Percentiles rank a stretch among this genome's conserved stretches.
These are phyloP conservation scores for Magallana nippona DNA, from an alignment of 2,888 invertebrate genomes.

Conservation along the genomic window DNA sequence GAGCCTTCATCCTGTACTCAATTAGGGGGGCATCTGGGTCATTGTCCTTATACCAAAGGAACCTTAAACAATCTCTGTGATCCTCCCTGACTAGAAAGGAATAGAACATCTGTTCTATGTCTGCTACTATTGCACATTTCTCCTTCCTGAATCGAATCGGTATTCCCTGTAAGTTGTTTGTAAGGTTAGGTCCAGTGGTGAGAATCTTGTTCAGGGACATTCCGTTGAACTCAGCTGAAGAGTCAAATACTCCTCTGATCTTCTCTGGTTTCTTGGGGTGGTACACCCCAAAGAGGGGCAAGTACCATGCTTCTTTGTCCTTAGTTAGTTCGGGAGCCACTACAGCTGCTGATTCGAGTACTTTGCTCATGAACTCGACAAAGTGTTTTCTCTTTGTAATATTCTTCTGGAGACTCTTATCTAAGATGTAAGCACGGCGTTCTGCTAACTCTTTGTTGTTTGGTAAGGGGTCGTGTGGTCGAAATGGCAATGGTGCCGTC, in stretches of 20 bases:
- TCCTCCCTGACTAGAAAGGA: background rate
- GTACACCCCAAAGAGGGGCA: conserved; percentile 25
- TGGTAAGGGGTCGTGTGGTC: background rate
- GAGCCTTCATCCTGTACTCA: conserved; percentile 49
- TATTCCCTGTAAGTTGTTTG: conserved; percentile 17
- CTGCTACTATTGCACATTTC: background rate
- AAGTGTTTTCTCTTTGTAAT: background rate
- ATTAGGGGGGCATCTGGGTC: conserved; percentile 20
- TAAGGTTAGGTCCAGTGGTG: background rate
- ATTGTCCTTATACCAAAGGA: conserved; percentile 30
- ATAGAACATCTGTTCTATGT: conserved; percentile 34
- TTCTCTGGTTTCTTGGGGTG: conserved; percentile 8
- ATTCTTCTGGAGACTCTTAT: background rate
- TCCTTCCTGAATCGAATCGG: background rate
- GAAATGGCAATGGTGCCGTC: conserved; percentile 20
- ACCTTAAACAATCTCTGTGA: conserved; percentile 25
- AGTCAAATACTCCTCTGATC: conserved; percentile 26
- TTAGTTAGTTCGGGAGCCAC: background rate
- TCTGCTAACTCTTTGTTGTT: background rate
- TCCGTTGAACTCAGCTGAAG: background rate
- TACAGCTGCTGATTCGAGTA: background rate
- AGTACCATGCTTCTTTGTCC: background rate
- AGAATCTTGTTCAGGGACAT: background rate
- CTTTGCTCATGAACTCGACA: background rate
- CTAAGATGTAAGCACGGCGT: background rate